These are phyloP conservation scores for Pygmarrhopalites habei DNA, from an alignment of 1,140 invertebrate species.

Conservation along the genomic window DNA sequence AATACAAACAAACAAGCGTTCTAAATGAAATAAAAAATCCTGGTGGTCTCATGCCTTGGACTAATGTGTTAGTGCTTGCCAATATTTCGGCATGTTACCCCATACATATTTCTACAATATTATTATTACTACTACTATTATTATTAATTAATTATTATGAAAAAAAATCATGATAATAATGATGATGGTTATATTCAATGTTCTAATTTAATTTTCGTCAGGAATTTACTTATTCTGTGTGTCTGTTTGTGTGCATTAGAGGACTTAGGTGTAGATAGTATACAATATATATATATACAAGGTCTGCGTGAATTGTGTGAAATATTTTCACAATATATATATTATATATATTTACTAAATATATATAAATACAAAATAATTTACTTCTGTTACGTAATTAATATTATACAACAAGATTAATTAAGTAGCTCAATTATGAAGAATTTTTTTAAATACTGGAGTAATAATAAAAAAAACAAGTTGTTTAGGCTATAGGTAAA, in stretches of 20 bases:
- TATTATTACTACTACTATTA: no score
- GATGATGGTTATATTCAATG: not conserved
- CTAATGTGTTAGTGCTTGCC: not conserved
- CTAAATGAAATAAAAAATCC: no score
- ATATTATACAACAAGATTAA: not conserved
- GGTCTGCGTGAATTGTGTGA: not conserved
- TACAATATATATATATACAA: no score
- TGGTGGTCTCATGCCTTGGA: slow-evolving; percentile 3
- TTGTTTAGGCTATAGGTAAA: not conserved
- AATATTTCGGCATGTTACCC: slow-evolving; percentile 2
- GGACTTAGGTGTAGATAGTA: not conserved
- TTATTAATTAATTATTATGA: no score
- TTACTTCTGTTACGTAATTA: not conserved
- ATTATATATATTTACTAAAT: no score
- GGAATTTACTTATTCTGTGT: slow-evolving; percentile 1
- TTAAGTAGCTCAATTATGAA: slow-evolving; percentile 1
- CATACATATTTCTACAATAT: no score
- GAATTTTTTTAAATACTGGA: slow-evolving; percentile 1
- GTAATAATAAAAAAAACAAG: not conserved
- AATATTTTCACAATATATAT: not conserved
- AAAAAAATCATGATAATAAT: not conserved
- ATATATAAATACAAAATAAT: slow-evolving; percentile 1
- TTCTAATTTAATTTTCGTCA: no score
- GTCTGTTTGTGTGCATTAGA: not conserved
- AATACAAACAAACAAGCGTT: no score